A percentile compares a stretch with the other conserved stretches of the same genome.
phyloP scores from a whole-genome alignment of 2,888 invertebrate genomes.

The Tipula confusa region DNA sequence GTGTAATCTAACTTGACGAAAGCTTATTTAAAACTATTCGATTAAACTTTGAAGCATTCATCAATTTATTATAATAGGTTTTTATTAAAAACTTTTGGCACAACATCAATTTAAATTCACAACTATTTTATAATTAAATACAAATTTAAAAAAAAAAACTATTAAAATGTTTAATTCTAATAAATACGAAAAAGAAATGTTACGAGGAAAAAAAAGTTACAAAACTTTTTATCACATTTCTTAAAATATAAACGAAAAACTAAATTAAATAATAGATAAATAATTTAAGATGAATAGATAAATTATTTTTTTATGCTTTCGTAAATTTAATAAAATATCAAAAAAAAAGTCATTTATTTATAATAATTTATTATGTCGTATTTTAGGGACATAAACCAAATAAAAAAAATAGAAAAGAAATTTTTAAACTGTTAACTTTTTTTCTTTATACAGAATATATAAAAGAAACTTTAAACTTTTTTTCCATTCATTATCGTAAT shows the following conservation, averaged over 20 bases:
- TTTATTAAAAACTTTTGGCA: no score
- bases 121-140: no score
- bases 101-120: no score
- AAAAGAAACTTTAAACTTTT: not conserved
- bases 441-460: not conserved
- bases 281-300: conserved; percentile 8
- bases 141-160: no score
- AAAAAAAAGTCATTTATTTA: not conserved
- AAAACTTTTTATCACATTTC: not conserved
- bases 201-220: not conserved
- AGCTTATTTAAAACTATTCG: no score
- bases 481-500: no score
- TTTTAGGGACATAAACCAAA: not conserved
- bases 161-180: no score
- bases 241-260: not conserved
- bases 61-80: no score
- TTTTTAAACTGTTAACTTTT: not conserved
- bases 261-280: not conserved
- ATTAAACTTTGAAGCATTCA: no score
- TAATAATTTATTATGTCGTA: not conserved
- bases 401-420: not conserved
- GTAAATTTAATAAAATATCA: not conserved
- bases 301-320: not conserved
- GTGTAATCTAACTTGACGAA: no score
- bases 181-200: no score